A percentile compares a stretch with the other conserved stretches of the same genome.
Conservation (phyloP, 2,113 vertebrate species). For the Cavia porcellus region DNA sequence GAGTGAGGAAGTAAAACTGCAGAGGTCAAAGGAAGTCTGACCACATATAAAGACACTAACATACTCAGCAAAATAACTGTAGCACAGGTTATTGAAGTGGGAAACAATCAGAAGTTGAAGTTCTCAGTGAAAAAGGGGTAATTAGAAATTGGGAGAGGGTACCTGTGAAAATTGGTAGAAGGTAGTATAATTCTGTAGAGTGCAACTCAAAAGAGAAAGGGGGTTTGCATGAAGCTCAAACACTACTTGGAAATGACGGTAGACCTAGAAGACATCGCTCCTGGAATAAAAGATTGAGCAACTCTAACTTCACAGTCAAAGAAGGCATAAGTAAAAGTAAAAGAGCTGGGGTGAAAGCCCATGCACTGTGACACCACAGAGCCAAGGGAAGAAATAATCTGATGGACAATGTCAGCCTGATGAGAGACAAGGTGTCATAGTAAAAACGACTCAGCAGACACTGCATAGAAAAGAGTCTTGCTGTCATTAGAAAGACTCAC, state of each 20-base stretch:
- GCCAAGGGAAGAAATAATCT: not conserved
- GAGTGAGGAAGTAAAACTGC: not conserved
- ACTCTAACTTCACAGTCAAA: not conserved
- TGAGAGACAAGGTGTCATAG: not conserved
- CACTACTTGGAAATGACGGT: not conserved
- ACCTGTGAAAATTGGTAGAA: not conserved
- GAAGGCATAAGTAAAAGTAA: not conserved
- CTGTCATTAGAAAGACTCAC: not conserved
- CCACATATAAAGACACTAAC: not conserved
- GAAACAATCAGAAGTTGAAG: not conserved
- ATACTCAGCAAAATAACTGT: not conserved
- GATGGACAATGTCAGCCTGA: not conserved
- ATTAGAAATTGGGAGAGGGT: not conserved
- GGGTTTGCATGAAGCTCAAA: not conserved
- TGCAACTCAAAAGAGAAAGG: not conserved
- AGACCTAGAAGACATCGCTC: not conserved
- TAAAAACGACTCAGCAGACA: not conserved
- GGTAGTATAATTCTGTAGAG: not conserved
- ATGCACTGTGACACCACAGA: not conserved
- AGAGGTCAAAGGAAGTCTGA: not conserved
- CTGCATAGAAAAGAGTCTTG: not conserved
- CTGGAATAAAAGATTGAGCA: not conserved
- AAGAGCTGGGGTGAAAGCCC: not conserved
- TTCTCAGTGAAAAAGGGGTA: not conserved
- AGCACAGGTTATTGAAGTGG: not conserved